phyloP scores from a whole-genome alignment of 2,113 vertebrate species.

The Leptobrachium leishanense region DNA sequence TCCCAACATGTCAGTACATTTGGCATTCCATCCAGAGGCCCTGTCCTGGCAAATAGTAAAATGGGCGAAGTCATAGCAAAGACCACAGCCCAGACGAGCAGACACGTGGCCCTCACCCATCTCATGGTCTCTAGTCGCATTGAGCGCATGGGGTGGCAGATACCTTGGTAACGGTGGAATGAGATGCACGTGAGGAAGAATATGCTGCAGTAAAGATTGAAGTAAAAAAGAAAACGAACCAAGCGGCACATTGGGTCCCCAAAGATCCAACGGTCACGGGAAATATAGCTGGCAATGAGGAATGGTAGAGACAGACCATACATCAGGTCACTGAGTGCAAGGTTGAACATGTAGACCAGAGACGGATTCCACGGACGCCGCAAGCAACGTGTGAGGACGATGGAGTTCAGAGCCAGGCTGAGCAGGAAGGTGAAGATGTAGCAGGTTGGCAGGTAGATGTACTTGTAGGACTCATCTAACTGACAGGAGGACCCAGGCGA shows the following conservation, averaged over 20 bases:
- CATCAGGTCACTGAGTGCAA: constrained; percentile 80
- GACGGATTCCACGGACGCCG: constrained; percentile 76
- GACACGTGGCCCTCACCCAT: constrained; percentile 69
- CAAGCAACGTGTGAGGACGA: constrained; percentile 72
- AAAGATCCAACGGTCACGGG: constrained; percentile 79
- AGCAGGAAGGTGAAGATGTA: constrained; percentile 78
- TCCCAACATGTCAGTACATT: constrained; percentile 75
- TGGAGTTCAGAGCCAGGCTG: constrained; percentile 74
- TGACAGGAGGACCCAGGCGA: constrained; percentile 60
- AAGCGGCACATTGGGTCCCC: constrained; percentile 85
- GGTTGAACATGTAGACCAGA: constrained; percentile 84
- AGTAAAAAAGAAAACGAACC: constrained; percentile 83
- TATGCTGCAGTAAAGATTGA: constrained; percentile 88
- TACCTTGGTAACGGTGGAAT: constrained; percentile 77
- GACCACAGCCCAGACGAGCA: constrained; percentile 74
- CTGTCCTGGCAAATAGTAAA: constrained; percentile 75
- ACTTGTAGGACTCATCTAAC: constrained; percentile 78
- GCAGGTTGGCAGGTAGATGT: constrained; percentile 77
- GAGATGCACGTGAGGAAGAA: constrained; percentile 88
- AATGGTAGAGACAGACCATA: constrained; percentile 82
- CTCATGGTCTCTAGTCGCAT: constrained; percentile 74
- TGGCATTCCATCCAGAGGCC: constrained; percentile 51
- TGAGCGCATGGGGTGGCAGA: constrained; percentile 66
- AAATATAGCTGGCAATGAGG: constrained; percentile 77
- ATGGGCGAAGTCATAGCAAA: constrained; percentile 76